Evolutionary conservation across 2,797 vertebrate genomes (phyloP), one percentile per base, ranked within the genome.

Genomic region (Morus bassanus): DNA sequence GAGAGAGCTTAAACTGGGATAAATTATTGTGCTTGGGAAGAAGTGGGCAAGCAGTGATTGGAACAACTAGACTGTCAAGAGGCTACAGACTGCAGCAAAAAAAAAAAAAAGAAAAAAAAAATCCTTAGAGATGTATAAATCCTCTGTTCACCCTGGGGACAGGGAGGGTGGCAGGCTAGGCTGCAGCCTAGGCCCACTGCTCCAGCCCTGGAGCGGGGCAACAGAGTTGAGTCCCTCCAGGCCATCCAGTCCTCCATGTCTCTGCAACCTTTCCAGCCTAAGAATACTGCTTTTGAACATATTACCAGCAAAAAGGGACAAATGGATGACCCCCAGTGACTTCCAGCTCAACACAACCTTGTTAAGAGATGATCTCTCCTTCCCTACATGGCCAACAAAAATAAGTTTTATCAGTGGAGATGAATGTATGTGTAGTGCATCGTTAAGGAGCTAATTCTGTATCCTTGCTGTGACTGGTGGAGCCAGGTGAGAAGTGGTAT

Each of bases 391-490:
- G 23, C 41, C 50, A 16, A 16, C 41, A 75, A 59, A 31, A 48
- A 10, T 0, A 8, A 15, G 23, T 23, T 54, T 6, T 23, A 0
- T 3, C 14, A 16, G 61, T 14, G 43, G 11, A 22, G 23, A 4
- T 4, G 5, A 41, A 8, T 0, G 2, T 6, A 10, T 2, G 13
- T 11, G n/a, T 39, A 10, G 6, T 5, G 22, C 28, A 5, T 7
- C 1, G 0, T 12, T 46, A 1, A 0, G 7, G 23, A 3, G 2
- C 18, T 14, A 12, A 0, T 46, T 13, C 39, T 5, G 25, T 6
- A 13, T n/a, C 4, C 59, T 35, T 0, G 2, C 9, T 4, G 45
- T 17, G 24, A 45, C 6, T 2, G 2, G 22, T 4, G 43, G 15
- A 24, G 54, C 82, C 23, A 28, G 11, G 8, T 7, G 25, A 54